These are phyloP conservation scores for Indicator indicator DNA, from an alignment of 2,113 vertebrate species.

Conservation along the genomic window DNA sequence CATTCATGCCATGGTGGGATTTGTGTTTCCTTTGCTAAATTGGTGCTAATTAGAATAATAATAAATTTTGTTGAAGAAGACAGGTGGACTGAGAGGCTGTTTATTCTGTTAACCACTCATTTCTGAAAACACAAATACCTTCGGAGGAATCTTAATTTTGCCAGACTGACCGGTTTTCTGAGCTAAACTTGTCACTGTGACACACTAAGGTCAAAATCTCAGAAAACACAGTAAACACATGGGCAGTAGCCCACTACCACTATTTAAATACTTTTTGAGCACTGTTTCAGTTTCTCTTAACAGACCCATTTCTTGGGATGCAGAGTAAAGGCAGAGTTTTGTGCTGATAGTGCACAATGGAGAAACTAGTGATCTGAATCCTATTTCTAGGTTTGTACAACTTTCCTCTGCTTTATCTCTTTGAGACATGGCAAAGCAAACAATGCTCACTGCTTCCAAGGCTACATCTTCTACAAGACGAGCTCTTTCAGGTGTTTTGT, in stretches of 20 bases:
- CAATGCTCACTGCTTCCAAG: background rate
- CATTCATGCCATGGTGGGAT: background rate
- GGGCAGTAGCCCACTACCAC: background rate
- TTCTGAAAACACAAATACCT: background rate
- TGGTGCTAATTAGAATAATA: background rate
- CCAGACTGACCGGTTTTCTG: background rate
- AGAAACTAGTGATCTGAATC: background rate
- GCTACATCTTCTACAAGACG: background rate
- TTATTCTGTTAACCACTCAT: background rate
- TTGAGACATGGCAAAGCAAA: background rate
- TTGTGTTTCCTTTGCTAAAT: background rate
- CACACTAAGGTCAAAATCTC: background rate
- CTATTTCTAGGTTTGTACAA: background rate
- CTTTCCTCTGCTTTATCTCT: background rate
- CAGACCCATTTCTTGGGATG: background rate
- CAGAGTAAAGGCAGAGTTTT: background rate
- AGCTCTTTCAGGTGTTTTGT: background rate
- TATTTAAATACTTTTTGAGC: background rate
- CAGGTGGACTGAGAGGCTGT: background rate
- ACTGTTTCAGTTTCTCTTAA: background rate
- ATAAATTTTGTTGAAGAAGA: background rate
- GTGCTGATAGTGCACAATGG: background rate
- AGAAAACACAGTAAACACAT: background rate
- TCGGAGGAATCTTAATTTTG: background rate
- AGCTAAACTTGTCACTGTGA: background rate